A percentile compares a stretch with the other conserved stretches of the same genome.
These are phyloP conservation scores for Diacarnus erythraeanus DNA, from an alignment of 37 sponge, comb jelly and placozoan species.

Conservation along the genomic window DNA sequence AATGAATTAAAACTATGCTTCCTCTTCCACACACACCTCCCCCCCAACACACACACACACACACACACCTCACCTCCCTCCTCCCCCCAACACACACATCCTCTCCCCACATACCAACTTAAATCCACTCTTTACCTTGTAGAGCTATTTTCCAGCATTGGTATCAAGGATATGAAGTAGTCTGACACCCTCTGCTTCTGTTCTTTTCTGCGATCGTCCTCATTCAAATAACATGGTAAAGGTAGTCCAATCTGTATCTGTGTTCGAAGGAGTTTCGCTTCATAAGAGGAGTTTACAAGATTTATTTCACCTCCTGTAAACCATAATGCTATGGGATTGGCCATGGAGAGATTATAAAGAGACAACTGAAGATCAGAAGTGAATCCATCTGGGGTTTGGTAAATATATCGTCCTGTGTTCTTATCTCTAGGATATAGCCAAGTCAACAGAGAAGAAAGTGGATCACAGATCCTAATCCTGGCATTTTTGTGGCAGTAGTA, in stretches of 20 bases:
- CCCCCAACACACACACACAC: too few species aligned
- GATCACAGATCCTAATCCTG: conserved; percentile 41
- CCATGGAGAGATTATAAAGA: background rate
- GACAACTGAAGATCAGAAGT: background rate
- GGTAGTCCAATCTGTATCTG: conserved; percentile 56
- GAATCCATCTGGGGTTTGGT: conserved; percentile 10
- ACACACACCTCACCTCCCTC: too few species aligned
- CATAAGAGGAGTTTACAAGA: background rate
- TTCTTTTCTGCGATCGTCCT: background rate
- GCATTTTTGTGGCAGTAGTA: conserved; percentile 36
- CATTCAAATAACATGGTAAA: conserved; percentile 21
- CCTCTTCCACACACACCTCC: too few species aligned
- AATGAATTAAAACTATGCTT: too few species aligned
- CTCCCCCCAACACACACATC: too few species aligned
- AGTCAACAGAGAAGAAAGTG: conserved; percentile 61
- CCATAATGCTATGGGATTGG: conserved; percentile 16
- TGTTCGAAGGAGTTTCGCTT: conserved; percentile 41
- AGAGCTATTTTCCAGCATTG: conserved; percentile 33
- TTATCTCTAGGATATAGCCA: conserved; percentile 52
- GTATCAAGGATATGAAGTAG: conserved; percentile 37
- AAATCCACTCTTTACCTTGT: too few species aligned
- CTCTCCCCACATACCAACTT: too few species aligned
- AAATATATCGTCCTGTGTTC: background rate
- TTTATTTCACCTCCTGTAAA: conserved; percentile 38
- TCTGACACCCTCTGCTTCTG: conserved; percentile 36